Base-by-base conservation (phyloP, 2,113 vertebrate species). In the Holacanthus passer region DNA sequence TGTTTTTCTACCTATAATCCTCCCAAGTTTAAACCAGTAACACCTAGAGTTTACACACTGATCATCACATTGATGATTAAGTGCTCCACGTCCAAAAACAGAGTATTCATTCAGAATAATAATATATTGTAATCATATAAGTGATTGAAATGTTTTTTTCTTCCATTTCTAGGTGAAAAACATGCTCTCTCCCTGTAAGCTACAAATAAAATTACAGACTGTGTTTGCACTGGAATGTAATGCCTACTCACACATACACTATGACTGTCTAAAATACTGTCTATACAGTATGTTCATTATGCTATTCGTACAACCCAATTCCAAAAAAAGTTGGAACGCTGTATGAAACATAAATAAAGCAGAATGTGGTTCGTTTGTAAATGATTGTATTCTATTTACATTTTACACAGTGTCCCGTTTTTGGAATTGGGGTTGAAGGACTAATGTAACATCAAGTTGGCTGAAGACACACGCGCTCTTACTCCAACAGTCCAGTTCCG, bases 211-310 rank as follows among this genome's bases (percentile, higher is more conserved):
- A 17, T 39, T 27, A 29, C 59, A 41, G 79, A 43, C 22, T 52
- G 53, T 63, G 5, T 64, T 52, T 79, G 27, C 13, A 24, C 50
- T 71, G 87, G 87, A 91, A 89, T 87, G 89, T 71, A 82, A 53
- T 37, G 62, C 24, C 62, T 24, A 22, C 37, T 27, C 37, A 41
- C 17, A 60, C 27, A 32, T 45, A 24, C n/a, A n/a, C n/a, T 43
- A 56, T 70, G 13, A 53, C 31, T 3, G 20, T 56, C 7, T 53
- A 32, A 37, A 75, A 64, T 20, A 59, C 48, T 62, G 41, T 45
- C 27, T 11, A 19, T 43, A 56, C 55, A 24, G 35, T 37, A 16
- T 24, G 19, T n/a, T 52, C 37, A 16, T 9, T 62, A 72, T 79
- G 63, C 50, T 53, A 20, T 55, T 72, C 19, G 69, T 20, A 47